A percentile compares a stretch with the other conserved stretches of the same genome.
Evolutionary conservation across 2,797 vertebrate genomes (phyloP).

Genomic region (Rhabdophis nuchalis): DNA sequence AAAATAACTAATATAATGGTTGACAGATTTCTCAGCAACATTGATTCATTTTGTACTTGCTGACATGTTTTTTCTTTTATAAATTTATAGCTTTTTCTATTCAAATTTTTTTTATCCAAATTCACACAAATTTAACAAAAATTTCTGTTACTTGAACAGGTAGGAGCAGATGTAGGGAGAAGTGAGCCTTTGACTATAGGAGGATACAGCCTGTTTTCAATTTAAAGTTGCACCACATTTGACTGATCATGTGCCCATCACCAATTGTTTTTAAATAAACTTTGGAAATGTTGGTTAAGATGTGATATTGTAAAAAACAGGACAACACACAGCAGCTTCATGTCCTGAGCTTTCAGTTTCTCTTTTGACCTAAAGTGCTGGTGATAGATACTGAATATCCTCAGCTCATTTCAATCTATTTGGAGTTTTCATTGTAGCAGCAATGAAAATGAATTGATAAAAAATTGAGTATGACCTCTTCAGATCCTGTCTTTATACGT

Average conservation of each 20-base stretch:
- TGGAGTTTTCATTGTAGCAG: neutral
- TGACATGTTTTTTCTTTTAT: neutral
- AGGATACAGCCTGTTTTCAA: neutral
- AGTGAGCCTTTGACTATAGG: neutral
- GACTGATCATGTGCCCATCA: neutral
- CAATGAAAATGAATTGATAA: neutral
- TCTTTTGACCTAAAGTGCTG: neutral
- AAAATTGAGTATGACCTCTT: neutral
- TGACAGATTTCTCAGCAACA: neutral
- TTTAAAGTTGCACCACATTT: neutral
- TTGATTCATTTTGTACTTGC: neutral
- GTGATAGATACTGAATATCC: neutral
- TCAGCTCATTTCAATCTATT: neutral
- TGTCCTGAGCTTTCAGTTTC: neutral
- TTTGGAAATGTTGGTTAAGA: neutral
- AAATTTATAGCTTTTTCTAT: neutral
- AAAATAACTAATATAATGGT: neutral
- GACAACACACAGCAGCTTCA: neutral
- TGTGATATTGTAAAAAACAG: neutral
- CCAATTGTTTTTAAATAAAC: neutral
- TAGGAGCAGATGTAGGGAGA: neutral
- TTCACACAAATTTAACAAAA: neutral
- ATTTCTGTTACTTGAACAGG: neutral
- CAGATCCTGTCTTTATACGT: neutral
- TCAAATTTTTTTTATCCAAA: neutral